phyloP scores from a whole-genome alignment of 2,797 vertebrate genomes.

The Lophura swinhoii region DNA sequence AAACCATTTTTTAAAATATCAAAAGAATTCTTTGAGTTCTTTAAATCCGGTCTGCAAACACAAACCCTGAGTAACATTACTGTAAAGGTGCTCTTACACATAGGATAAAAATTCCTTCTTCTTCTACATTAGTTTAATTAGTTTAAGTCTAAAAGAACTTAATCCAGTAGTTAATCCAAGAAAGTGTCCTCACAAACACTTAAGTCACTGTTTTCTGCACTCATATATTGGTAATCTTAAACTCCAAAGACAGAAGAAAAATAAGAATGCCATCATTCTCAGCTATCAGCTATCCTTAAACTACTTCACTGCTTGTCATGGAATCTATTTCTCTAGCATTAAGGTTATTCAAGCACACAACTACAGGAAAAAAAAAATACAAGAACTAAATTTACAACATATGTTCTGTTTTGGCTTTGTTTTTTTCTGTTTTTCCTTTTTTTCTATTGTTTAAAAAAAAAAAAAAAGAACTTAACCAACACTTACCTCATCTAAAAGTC shows the following conservation, averaged over 20 bases:
- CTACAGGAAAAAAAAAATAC: not conserved
- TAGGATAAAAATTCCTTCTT: not conserved
- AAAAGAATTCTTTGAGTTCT: not conserved
- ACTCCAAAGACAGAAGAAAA: not conserved
- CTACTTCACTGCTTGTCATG: not conserved
- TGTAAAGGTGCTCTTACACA: not conserved
- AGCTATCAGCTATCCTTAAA: not conserved
- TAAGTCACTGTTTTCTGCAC: not conserved
- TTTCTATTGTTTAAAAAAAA: rapidly evolving
- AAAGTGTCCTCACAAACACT: not conserved
- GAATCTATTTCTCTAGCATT: not conserved
- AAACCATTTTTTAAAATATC: not conserved
- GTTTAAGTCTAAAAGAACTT: not conserved
- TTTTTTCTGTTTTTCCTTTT: not conserved
- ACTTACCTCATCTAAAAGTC: slow-evolving; percentile 90
- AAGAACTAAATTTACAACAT: not conserved
- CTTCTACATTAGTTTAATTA: not conserved
- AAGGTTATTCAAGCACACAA: not conserved
- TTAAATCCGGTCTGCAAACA: not conserved
- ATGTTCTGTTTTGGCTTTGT: not conserved
- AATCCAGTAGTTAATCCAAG: not conserved
- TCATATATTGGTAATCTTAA: not conserved
- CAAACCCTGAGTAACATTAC: not conserved
- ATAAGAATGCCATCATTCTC: not conserved
- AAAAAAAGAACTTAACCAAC: not conserved